Conservation (phyloP, 2,888 invertebrate species). For the Eupithecia subumbrata region DNA sequence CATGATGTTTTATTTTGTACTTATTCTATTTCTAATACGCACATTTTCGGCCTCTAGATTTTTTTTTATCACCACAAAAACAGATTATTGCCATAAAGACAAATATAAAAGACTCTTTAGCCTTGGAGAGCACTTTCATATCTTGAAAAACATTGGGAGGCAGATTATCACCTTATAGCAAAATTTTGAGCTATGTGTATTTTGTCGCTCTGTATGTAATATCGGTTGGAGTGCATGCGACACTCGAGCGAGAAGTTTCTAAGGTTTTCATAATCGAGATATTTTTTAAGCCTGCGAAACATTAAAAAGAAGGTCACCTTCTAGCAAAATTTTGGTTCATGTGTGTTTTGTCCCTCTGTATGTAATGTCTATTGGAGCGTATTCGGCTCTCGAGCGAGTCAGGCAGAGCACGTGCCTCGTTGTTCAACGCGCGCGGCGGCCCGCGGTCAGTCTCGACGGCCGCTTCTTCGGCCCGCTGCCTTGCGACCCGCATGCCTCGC, state of each 20-base stretch:
- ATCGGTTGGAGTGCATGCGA: conserved; percentile 81
- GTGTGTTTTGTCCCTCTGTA: conserved; percentile 90
- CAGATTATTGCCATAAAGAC: neutral
- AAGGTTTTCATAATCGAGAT: neutral
- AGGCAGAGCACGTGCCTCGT: conserved; percentile 82
- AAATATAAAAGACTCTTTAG: neutral
- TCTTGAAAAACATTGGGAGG: neutral
- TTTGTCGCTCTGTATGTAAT: conserved; percentile 92
- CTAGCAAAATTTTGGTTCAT: conserved; percentile 94
- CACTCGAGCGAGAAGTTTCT: neutral
- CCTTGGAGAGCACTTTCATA: too few relatives aligned
- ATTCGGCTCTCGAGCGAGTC: conserved; percentile 92
- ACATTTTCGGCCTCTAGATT: neutral
- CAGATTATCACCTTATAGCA: neutral
- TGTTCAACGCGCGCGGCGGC: conserved; percentile 87
- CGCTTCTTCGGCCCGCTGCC: conserved; percentile 82
- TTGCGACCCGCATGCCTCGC: conserved; percentile 75
- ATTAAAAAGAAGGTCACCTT: conserved; percentile 66
- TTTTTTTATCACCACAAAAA: neutral
- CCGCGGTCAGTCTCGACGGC: conserved; percentile 67
- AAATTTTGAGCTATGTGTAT: conserved; percentile 34
- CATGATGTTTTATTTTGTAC: conserved; percentile 16
- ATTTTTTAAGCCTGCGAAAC: neutral
- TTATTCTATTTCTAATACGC: neutral
- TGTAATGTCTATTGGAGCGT: conserved; percentile 94